Conservation (phyloP, 2,797 vertebrate species). For the Steatocranus sp. region DNA sequence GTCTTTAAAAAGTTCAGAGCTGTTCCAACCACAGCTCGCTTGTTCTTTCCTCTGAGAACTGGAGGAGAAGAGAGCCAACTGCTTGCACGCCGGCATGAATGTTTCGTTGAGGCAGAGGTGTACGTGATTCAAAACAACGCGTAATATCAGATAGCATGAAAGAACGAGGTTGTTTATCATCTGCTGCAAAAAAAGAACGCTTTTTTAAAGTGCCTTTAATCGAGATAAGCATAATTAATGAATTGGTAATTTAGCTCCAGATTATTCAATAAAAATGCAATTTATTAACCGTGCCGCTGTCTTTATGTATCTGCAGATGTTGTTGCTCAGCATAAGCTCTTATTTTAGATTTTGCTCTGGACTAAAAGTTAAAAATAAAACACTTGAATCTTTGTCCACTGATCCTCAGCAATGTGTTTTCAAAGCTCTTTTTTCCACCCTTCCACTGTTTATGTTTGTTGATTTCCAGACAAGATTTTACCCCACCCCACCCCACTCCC, state of each 20-base stretch:
- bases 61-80: neutral
- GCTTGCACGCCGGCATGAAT: neutral
- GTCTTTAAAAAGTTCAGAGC: conserved; percentile 46
- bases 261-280: neutral
- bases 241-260: neutral
- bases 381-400: conserved; percentile 11
- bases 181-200: neutral
- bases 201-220: neutral
- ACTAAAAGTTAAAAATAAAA: conserved; percentile 11
- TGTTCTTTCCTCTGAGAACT: conserved; percentile 16
- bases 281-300: neutral
- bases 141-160: neutral
- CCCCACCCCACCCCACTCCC: neutral
- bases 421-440: conserved; percentile 18
- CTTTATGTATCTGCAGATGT: neutral
- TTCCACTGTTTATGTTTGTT: conserved; percentile 64
- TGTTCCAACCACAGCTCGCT: conserved; percentile 39
- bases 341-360: neutral
- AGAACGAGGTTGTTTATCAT: neutral
- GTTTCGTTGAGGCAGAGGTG: neutral
- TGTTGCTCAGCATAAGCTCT: neutral
- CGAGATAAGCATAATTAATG: neutral
- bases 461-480: conserved; percentile 24
- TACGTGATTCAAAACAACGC: neutral
- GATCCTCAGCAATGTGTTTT: conserved; percentile 34